Evolutionary conservation across 2,797 vertebrate species (phyloP).

Genomic region (Malacoctenus gilli): DNA sequence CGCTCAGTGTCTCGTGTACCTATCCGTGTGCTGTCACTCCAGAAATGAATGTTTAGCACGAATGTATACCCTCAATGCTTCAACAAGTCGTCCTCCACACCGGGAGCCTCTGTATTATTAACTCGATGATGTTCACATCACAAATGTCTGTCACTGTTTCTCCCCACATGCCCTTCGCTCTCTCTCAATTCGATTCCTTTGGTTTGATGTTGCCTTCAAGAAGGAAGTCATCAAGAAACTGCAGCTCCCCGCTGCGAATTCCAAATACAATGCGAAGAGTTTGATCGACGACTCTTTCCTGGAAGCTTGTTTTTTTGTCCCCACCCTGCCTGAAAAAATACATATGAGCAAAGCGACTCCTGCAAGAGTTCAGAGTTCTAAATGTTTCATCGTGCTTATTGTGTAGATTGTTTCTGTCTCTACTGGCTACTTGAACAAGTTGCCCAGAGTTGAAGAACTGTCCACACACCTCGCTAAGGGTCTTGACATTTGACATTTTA

Average conservation of each 20-base stretch:
- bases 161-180: not conserved
- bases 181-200: constrained; percentile 13
- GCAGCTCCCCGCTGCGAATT: not conserved
- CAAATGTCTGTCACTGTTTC: not conserved
- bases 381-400: too few relatives aligned
- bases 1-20: constrained; percentile 6
- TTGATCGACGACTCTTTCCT: not conserved
- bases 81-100: constrained; percentile 1
- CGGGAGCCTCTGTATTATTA: constrained; percentile 2
- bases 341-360: not conserved
- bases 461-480: too few relatives aligned
- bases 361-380: not conserved
- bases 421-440: too few relatives aligned
- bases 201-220: constrained; percentile 27
- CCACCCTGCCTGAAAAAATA: not conserved
- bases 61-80: constrained; percentile 14
- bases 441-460: too few relatives aligned
- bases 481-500: too few relatives aligned
- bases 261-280: not conserved
- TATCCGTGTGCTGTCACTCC: constrained; percentile 1
- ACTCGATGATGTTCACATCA: not conserved
- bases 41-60: constrained; percentile 14
- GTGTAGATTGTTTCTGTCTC: too few relatives aligned
- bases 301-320: not conserved
- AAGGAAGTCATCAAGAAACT: constrained; percentile 11